These are phyloP conservation scores for Rhamnusium bicolor DNA, from an alignment of 2,888 invertebrate genomes.

Conservation along the genomic window DNA sequence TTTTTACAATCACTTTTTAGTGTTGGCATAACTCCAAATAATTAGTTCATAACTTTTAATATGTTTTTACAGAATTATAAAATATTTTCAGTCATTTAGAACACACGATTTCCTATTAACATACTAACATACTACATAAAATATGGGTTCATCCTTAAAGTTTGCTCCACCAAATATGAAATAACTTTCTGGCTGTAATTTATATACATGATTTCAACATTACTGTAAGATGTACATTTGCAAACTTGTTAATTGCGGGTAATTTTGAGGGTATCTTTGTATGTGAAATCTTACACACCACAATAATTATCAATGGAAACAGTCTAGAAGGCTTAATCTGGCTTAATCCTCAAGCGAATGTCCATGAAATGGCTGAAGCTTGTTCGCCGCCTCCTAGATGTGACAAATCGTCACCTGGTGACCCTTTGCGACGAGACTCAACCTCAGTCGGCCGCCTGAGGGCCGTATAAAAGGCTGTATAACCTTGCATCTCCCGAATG, in stretches of 20 bases:
- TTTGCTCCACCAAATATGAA: too few relatives aligned
- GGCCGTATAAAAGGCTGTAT: conserved; percentile 65
- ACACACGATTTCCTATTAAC: too few relatives aligned
- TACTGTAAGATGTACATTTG: conserved; percentile 19
- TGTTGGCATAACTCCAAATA: too few relatives aligned
- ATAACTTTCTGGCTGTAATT: conserved; percentile 5
- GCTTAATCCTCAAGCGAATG: conserved; percentile 59
- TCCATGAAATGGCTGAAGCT: conserved; percentile 70
- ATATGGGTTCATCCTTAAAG: too few relatives aligned
- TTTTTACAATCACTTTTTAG: too few relatives aligned
- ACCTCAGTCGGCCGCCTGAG: conserved; percentile 67
- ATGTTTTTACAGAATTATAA: too few relatives aligned
- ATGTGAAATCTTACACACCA: conserved; percentile 51
- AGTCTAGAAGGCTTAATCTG: conserved; percentile 45
- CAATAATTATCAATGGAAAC: conserved; percentile 58
- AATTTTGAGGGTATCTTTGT: conserved; percentile 51
- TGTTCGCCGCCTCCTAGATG: conserved; percentile 71
- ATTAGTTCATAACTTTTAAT: too few relatives aligned
- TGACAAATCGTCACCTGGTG: conserved; percentile 73
- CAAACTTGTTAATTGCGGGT: conserved; percentile 51
- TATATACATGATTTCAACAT: conserved; percentile 36
- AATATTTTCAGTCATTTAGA: too few relatives aligned
- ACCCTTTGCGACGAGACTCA: conserved; percentile 68
- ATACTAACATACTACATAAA: too few relatives aligned
- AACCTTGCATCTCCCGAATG: conserved; percentile 61